Evolutionary conservation across 2,797 vertebrate species (phyloP).

Genomic region (Rhynchotus rufescens): DNA sequence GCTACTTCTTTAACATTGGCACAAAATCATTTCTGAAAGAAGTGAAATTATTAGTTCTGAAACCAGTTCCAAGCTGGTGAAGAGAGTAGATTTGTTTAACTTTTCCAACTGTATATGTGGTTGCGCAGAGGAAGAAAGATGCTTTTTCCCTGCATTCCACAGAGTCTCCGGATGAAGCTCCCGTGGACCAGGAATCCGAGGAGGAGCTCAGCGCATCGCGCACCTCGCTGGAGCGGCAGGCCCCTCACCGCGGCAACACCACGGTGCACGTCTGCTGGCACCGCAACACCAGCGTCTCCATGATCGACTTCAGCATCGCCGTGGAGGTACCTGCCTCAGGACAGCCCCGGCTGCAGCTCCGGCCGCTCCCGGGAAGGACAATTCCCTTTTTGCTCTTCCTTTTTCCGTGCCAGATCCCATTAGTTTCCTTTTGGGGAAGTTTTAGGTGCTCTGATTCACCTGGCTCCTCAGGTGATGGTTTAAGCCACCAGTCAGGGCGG

Average conservation of each 20-base stretch:
- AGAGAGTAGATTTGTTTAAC: slow-evolving; percentile 47
- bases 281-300: slow-evolving; percentile 97
- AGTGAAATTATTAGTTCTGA: neutral
- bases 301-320: slow-evolving; percentile 98
- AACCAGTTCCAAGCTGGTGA: neutral
- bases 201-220: slow-evolving; percentile 90
- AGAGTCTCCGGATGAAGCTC: slow-evolving; percentile 92
- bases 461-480: neutral
- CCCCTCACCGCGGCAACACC: slow-evolving; percentile 96
- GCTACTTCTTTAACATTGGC: neutral
- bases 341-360: slow-evolving; percentile 56
- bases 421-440: neutral
- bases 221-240: slow-evolving; percentile 89
- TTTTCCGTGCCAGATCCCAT: accelerated
- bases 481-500: neutral
- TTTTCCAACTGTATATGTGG: slow-evolving; percentile 67
- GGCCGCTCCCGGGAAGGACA: slow-evolving; percentile 41
- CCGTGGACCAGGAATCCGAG: slow-evolving; percentile 93
- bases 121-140: slow-evolving; percentile 55
- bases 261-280: slow-evolving; percentile 99
- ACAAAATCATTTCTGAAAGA: neutral
- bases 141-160: slow-evolving; percentile 80
- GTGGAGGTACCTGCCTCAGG: slow-evolving; percentile 91
- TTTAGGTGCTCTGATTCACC: neutral
- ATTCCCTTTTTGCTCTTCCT: slow-evolving; percentile 70